Conservation (phyloP, 2,888 invertebrate genomes). For the Julus scandinavius region DNA sequence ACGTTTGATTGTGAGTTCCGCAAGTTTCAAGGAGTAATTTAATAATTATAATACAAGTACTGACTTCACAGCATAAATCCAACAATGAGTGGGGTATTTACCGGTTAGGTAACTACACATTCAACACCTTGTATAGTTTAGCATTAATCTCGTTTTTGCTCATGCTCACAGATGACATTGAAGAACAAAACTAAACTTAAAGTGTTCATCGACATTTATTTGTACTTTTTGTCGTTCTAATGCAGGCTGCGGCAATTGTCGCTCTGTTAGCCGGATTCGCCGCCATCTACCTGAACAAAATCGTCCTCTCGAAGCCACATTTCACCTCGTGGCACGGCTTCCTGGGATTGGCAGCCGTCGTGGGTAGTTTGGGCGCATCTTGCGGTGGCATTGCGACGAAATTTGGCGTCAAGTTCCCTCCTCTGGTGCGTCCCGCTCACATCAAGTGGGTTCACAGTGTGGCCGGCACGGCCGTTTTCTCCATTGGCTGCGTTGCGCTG, state of each 20-base stretch:
- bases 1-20: no score
- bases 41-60: no score
- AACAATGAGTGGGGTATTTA: no score
- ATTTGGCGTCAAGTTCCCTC: constrained; percentile 23
- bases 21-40: no score
- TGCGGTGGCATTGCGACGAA: constrained; percentile 19
- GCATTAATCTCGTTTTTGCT: no score
- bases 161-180: no score
- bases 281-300: constrained; percentile 44
- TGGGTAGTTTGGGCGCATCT: neutral
- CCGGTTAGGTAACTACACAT: no score
- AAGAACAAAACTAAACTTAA: no score
- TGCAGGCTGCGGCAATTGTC: constrained; percentile 2
- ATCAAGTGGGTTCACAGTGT: constrained; percentile 43
- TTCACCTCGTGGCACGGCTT: constrained; percentile 49
- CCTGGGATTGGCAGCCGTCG: constrained; percentile 20
- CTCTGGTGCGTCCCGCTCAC: neutral
- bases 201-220: neutral
- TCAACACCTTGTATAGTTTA: no score
- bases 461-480: constrained; percentile 15
- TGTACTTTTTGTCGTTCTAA: neutral
- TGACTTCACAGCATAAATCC: no score
- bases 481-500: neutral
- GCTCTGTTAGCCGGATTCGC: neutral
- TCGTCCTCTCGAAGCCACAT: constrained; percentile 29